Evolutionary conservation across 2,888 invertebrate genomes (phyloP).

Genomic region (Plagiodera versicolora): DNA sequence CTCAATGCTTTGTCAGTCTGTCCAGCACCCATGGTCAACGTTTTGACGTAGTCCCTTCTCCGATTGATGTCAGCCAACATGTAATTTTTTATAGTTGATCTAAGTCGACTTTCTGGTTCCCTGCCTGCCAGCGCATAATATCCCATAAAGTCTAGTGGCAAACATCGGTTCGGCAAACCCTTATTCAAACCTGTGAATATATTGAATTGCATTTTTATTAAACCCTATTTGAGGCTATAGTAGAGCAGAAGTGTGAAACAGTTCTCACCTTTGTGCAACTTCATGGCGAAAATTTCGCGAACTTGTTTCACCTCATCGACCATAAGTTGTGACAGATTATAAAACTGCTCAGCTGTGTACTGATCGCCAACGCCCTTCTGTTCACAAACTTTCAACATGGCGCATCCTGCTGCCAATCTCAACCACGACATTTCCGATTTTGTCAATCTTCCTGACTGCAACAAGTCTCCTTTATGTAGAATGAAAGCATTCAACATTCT

Average conservation of each 20-base stretch:
- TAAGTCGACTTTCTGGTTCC: conserved; percentile 81
- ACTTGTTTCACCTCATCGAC: conserved; percentile 85
- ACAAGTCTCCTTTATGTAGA: conserved; percentile 72
- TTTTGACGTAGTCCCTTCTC: conserved; percentile 88
- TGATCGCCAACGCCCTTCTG: conserved; percentile 96
- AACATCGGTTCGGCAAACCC: conserved; percentile 84
- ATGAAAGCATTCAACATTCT: conserved; percentile 94
- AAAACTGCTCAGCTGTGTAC: conserved; percentile 92
- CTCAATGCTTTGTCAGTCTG: conserved; percentile 70
- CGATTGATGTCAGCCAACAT: conserved; percentile 86
- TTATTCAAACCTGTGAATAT: conserved; percentile 37
- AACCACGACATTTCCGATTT: conserved; percentile 92
- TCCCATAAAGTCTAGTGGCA: conserved; percentile 84
- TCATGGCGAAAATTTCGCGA: conserved; percentile 71
- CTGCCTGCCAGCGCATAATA: conserved; percentile 89
- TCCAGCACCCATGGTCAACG: conserved; percentile 70
- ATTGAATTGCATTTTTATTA: too few relatives aligned
- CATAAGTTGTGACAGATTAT: conserved; percentile 89
- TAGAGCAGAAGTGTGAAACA: background rate
- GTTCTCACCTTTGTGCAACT: conserved; percentile 74
- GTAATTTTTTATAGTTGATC: conserved; percentile 70
- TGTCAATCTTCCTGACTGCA: conserved; percentile 72
- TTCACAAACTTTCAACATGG: conserved; percentile 95
- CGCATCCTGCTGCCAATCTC: conserved; percentile 88
- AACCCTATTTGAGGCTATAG: too few relatives aligned